Percentiles rank a stretch among this genome's conserved stretches.
Evolutionary conservation across 2,797 vertebrate species (phyloP).

Genomic region (Gallirallus australis): DNA sequence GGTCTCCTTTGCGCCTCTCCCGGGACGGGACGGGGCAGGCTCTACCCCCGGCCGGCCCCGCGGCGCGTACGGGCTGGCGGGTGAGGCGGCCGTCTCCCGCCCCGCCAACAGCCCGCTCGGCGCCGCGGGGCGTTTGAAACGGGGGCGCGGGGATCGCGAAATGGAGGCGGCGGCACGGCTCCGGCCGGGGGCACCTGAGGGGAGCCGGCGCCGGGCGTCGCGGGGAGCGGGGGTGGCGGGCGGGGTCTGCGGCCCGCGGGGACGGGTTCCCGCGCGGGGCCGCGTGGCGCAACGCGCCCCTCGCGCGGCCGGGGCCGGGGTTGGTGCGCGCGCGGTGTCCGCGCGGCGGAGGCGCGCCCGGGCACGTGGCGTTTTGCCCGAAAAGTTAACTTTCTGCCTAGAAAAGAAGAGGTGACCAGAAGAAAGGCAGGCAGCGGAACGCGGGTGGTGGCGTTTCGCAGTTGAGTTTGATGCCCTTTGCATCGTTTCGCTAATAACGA

Average conservation of each 20-base stretch:
- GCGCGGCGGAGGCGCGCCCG: neutral
- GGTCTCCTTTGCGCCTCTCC: neutral
- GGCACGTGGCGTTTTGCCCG: neutral
- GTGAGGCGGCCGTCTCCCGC: neutral
- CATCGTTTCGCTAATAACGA: neutral
- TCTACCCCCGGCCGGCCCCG: neutral
- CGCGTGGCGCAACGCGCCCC: too few species aligned
- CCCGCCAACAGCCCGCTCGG: neutral
- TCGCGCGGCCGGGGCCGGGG: neutral
- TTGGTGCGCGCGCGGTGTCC: neutral
- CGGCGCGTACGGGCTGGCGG: too few species aligned
- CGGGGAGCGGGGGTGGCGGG: neutral
- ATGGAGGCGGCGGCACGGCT: neutral
- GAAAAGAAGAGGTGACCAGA: too few species aligned
- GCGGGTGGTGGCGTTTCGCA: neutral
- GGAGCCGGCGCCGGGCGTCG: neutral
- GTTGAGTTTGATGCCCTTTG: neutral
- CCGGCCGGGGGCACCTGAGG: neutral
- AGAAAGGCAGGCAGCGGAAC: neutral
- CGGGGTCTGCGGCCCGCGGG: neutral
- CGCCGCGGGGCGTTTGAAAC: neutral
- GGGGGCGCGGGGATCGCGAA: too few species aligned
- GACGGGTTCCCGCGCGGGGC: too few species aligned
- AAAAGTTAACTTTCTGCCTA: constrained; percentile 20
- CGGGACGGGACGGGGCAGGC: neutral